phyloP scores from a whole-genome alignment of 2,113 vertebrate genomes.

The Gulo gulo region DNA sequence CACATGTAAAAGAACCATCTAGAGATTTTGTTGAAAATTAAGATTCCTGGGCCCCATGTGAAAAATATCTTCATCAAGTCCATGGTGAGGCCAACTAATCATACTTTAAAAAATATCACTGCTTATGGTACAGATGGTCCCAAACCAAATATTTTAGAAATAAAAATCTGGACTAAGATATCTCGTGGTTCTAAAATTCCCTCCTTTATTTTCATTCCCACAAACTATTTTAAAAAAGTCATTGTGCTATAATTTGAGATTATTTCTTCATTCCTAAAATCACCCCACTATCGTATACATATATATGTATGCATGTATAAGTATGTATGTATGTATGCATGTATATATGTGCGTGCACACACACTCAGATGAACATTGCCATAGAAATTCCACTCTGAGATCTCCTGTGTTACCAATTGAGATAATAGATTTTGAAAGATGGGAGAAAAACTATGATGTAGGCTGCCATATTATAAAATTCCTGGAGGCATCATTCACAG shows the following conservation, averaged over 20 bases:
- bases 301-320: accelerated
- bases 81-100: neutral
- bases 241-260: neutral
- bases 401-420: neutral
- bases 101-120: neutral
- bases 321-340: neutral
- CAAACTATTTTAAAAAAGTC: neutral
- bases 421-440: neutral
- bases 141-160: neutral
- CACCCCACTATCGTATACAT: neutral
- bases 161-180: neutral
- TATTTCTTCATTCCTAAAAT: neutral
- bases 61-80: neutral
- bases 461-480: neutral
- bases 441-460: neutral
- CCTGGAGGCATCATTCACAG: neutral
- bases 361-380: neutral
- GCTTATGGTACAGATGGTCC: neutral
- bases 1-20: neutral
- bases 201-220: neutral
- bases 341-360: neutral
- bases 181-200: neutral
- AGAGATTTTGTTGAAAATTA: neutral
- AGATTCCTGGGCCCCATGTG: neutral
- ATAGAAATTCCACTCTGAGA: neutral